phyloP scores from a whole-genome alignment of 2,888 invertebrate genomes.

The Anticlea derivata region DNA sequence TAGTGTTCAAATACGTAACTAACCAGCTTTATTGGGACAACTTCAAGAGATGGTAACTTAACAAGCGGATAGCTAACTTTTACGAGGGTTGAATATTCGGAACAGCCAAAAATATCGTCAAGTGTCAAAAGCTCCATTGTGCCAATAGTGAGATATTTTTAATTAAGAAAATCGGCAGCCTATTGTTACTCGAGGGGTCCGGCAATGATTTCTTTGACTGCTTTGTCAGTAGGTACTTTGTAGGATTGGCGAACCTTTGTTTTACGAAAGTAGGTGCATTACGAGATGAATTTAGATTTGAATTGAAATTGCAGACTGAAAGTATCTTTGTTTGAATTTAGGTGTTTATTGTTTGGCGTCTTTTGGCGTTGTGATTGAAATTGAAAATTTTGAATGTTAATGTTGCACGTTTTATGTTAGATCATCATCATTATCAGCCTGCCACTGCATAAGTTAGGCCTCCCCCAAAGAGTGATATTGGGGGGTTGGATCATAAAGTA shows the following conservation, averaged over 20 bases:
- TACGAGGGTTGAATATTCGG: too few species aligned
- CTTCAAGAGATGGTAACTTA: too few species aligned
- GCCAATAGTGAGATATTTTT: slow-evolving; percentile 75
- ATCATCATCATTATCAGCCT: too few species aligned
- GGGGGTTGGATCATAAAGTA: too few species aligned
- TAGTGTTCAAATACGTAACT: too few species aligned
- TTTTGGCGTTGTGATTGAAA: slow-evolving; percentile 17
- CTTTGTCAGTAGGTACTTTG: slow-evolving; percentile 60
- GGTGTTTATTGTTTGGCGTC: slow-evolving; percentile 14
- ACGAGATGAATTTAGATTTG: slow-evolving; percentile 54
- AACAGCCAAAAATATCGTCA: slow-evolving; percentile 28
- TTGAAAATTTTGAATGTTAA: slow-evolving; percentile 15
- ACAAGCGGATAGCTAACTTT: too few species aligned
- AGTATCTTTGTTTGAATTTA: slow-evolving; percentile 30
- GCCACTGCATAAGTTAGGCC: too few species aligned
- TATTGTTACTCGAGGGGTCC: slow-evolving; percentile 52
- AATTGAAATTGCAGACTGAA: slow-evolving; percentile 29
- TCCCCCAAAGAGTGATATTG: too few species aligned
- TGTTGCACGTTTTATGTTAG: not conserved
- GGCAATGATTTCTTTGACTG: slow-evolving; percentile 65
- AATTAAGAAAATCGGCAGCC: slow-evolving; percentile 76
- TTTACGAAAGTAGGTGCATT: slow-evolving; percentile 54
- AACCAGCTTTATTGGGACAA: too few species aligned
- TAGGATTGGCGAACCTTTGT: slow-evolving; percentile 52
- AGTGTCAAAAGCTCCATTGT: slow-evolving; percentile 42